A percentile compares a stretch with the other conserved stretches of the same genome.
phyloP scores from a whole-genome alignment of 2,113 vertebrate species.

The Telmatochromis sp. region DNA sequence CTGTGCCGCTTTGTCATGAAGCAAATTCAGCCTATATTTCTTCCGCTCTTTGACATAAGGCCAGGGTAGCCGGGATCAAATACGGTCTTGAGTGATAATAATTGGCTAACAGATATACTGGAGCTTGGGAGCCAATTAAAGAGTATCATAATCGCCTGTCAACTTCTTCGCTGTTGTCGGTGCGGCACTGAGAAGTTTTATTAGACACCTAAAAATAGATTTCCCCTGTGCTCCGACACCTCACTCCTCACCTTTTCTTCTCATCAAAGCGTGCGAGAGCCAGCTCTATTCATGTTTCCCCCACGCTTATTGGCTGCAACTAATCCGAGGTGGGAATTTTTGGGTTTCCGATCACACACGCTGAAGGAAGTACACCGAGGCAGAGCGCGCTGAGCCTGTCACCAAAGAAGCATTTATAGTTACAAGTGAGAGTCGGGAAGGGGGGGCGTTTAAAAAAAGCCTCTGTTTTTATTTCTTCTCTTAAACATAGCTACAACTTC shows the following conservation, averaged over 20 bases:
- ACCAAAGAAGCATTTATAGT: constrained; percentile 3
- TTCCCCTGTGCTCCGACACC: constrained; percentile 23
- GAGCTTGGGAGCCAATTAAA: constrained; percentile 53
- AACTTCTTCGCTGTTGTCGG: neutral
- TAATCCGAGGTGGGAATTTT: constrained; percentile 41
- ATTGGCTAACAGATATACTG: constrained; percentile 30
- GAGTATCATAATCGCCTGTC: constrained; percentile 53
- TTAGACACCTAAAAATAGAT: constrained; percentile 63
- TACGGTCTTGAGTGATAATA: neutral
- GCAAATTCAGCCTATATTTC: neutral
- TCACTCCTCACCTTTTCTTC: constrained; percentile 54
- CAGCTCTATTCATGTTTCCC: neutral
- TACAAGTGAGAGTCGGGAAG: neutral
- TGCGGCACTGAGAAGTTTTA: constrained; percentile 32
- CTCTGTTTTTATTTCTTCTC: neutral
- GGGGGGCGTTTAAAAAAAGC: neutral
- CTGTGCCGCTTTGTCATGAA: neutral
- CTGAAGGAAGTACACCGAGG: neutral
- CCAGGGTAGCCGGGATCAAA: neutral
- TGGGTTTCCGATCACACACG: constrained; percentile 9
- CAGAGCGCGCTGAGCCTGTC: neutral
- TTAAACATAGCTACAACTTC: neutral
- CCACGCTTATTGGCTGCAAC: constrained; percentile 13
- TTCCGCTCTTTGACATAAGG: neutral
- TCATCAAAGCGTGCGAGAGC: constrained; percentile 17